phyloP scores from a whole-genome alignment of 23 tunicate species.

The Phallusia fumigata region DNA sequence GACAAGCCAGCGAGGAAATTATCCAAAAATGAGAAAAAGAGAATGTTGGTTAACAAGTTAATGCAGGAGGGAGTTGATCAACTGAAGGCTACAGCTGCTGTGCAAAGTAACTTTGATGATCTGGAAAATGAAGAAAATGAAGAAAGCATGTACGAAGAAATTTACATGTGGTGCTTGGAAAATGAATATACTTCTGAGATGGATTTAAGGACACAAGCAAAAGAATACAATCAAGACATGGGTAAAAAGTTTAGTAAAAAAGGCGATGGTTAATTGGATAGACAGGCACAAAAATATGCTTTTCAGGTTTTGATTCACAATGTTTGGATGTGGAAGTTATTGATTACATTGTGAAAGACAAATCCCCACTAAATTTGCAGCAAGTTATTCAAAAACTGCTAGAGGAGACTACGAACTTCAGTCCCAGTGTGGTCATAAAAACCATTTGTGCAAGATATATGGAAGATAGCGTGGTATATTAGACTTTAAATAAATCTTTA shows the following conservation, averaged over 20 bases:
- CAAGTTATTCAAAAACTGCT: constrained; percentile 25
- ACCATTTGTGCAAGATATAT: constrained; percentile 42
- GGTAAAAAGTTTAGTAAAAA: no score
- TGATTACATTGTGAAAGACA: constrained; percentile 37
- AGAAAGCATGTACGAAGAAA: constrained; percentile 44
- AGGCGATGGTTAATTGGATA: no score
- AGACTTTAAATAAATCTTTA: no score
- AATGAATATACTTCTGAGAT: constrained; percentile 22
- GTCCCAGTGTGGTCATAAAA: constrained; percentile 33
- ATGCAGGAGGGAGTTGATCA: no score
- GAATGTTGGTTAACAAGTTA: no score
- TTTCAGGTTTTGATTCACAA: no score
- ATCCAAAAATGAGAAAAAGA: no score
- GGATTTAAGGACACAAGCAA: no score
- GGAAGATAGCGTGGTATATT: constrained; percentile 38
- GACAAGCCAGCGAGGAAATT: no score
- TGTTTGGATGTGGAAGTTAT: background rate
- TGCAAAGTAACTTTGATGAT: constrained; percentile 30
- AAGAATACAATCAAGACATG: no score
- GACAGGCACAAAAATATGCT: no score
- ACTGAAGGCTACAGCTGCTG: constrained; percentile 75
- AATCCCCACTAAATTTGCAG: constrained; percentile 20
- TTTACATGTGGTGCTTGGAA: constrained; percentile 37
- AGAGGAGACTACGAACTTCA: background rate
- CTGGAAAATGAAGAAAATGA: no score